Conservation (phyloP, 2,113 vertebrate genomes). For the Fulmarus glacialis region DNA sequence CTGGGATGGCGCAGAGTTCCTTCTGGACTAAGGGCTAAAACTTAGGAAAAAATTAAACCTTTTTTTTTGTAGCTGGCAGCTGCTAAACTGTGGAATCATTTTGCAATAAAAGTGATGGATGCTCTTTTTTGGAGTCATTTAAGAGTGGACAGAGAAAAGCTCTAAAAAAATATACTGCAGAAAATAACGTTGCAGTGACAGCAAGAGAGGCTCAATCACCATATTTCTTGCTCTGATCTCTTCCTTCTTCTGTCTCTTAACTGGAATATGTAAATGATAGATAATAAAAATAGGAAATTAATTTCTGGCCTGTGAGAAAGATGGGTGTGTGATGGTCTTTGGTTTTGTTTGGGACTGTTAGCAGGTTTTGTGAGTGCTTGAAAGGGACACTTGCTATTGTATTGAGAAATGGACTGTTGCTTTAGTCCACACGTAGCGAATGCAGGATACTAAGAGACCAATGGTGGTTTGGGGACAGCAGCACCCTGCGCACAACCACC, state of each 20-base stretch:
- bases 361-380: not conserved
- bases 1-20: not conserved
- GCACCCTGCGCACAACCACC: not conserved
- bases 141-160: not conserved
- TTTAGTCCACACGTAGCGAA: fast-evolving
- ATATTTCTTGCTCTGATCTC: not conserved
- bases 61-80: not conserved
- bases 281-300: not conserved
- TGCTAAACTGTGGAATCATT: not conserved
- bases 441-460: fast-evolving
- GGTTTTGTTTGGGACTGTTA: not conserved
- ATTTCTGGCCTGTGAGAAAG: not conserved
- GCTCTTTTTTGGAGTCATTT: not conserved
- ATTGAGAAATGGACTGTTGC: fast-evolving
- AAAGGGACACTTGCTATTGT: not conserved
- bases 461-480: not conserved
- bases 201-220: not conserved
- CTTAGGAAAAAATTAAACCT: not conserved
- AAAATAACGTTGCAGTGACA: not conserved
- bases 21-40: not conserved
- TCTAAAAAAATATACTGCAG: not conserved
- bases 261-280: not conserved
- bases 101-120: not conserved
- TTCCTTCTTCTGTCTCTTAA: not conserved
- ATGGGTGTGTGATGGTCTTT: not conserved